These are phyloP conservation scores for Drosophila prosaltans DNA, from an alignment of 1,140 invertebrate species.

Conservation along the genomic window DNA sequence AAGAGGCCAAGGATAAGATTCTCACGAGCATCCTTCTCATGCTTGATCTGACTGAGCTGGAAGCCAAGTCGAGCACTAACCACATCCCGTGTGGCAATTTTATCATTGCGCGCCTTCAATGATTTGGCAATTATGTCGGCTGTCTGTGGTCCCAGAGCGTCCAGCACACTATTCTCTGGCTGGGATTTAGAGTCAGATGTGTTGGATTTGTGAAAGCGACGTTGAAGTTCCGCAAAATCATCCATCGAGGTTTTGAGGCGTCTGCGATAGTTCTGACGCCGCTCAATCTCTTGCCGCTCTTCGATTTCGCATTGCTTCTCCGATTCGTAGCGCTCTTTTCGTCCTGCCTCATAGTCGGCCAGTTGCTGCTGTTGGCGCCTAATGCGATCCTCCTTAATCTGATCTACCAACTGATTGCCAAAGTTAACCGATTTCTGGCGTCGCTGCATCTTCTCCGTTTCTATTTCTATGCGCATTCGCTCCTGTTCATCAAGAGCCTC, in stretches of 20 bases:
- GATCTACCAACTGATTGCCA: constrained; percentile 41
- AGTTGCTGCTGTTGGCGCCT: constrained; percentile 8
- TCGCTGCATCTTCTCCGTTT: constrained; percentile 28
- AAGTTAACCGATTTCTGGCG: constrained; percentile 30
- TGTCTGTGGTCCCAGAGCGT: constrained; percentile 46
- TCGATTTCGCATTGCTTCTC: constrained; percentile 24
- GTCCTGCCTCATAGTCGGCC: constrained; percentile 32
- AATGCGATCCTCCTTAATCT: constrained; percentile 31
- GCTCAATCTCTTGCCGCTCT: neutral
- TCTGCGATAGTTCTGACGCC: constrained; percentile 20
- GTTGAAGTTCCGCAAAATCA: constrained; percentile 31
- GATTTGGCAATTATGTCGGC: constrained; percentile 4
- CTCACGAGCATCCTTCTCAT: constrained; percentile 47
- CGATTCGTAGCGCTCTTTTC: constrained; percentile 33
- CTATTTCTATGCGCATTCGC: constrained; percentile 29
- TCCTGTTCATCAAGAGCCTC: constrained; percentile 38
- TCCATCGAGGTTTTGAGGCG: constrained; percentile 41
- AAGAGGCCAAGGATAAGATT: constrained; percentile 48
- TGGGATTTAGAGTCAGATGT: neutral
- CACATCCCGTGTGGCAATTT: constrained; percentile 36
- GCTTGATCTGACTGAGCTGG: constrained; percentile 37
- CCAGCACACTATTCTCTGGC: constrained; percentile 47
- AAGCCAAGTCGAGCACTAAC: constrained; percentile 35
- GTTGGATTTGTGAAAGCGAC: neutral
- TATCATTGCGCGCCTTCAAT: constrained; percentile 5